These are phyloP conservation scores for Megaustenia siamemsis DNA, from an alignment of 2,888 invertebrate genomes.

Conservation along the genomic window DNA sequence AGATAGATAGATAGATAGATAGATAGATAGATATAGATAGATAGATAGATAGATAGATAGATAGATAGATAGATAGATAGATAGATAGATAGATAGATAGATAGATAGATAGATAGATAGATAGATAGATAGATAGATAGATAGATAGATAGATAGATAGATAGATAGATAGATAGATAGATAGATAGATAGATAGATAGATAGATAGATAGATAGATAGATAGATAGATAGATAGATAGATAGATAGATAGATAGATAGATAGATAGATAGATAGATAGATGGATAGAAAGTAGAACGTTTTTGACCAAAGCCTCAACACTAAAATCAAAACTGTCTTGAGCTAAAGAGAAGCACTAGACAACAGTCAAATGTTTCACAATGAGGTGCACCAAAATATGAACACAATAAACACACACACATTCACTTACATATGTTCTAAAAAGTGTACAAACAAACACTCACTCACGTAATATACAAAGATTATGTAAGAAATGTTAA, in stretches of 20 bases:
- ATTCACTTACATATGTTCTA: too few relatives aligned
- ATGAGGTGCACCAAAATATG: too few relatives aligned
- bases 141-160: background rate
- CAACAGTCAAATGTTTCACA: too few relatives aligned
- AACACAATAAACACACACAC: too few relatives aligned
- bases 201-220: background rate
- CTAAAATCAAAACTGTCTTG: too few relatives aligned
- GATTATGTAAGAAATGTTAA: too few relatives aligned
- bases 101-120: background rate
- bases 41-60: background rate
- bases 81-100: background rate
- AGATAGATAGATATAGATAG: background rate
- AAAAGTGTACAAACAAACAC: too few relatives aligned
- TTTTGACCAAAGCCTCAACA: too few relatives aligned
- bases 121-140: background rate
- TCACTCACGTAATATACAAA: too few relatives aligned
- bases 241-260: too few relatives aligned
- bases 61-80: background rate
- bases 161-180: background rate
- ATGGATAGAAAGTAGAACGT: background rate
- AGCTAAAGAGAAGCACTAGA: too few relatives aligned
- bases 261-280: too few relatives aligned
- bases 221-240: background rate
- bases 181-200: background rate
- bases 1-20: background rate